Base-by-base conservation (phyloP, 1,140 invertebrate species). In the Scaptomyza graminum region DNA sequence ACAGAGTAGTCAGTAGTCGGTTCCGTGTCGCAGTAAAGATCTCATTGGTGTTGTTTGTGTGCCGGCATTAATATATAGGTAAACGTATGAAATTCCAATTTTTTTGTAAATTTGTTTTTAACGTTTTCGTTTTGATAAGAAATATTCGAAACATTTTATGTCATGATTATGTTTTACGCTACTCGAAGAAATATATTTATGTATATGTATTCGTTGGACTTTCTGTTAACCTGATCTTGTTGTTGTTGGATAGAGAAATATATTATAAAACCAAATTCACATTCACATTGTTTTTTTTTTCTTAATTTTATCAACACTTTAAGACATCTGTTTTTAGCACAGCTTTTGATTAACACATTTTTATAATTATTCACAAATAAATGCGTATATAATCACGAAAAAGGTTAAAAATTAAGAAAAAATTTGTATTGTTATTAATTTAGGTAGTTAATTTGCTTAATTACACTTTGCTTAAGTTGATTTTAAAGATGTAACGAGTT, bases 21-120 rank as follows among this genome's bases (percentile, higher is more conserved):
- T n/a, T 41, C 9, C 8, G 2, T 4, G 37, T 0, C 0, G 37
- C 37, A 39, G 37, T 8, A 4, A 39, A 39, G 0, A 8, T 39
- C 37, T 41, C 12, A 41, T n/a, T 41, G n/a, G 12, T 41, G n/a
- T 22, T 52, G 54, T 68, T 31, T 50, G 39, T 71, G 31, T 60
- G 57, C 52, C 44, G 5, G n/a, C 34, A 61, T 16, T 11, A 13
- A 13, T 34, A 46, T 34, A 70, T 56, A 57, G 18, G 57, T 56
- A 64, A 49, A 70, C 39, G 52, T 37, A 57, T 52, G 46, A 47
- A 60, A 55, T 54, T 67, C 47, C 54, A 68, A 54, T 63, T 39
- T n/a, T 54, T 63, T 54, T 54, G 61, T 63, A 31, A 54, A 44
- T 13, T 18, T 25, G 37, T 25, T 39, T 46, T 31, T 16, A 47